Conservation (phyloP, 1,140 invertebrate species). For the Plodia interpunctella region DNA sequence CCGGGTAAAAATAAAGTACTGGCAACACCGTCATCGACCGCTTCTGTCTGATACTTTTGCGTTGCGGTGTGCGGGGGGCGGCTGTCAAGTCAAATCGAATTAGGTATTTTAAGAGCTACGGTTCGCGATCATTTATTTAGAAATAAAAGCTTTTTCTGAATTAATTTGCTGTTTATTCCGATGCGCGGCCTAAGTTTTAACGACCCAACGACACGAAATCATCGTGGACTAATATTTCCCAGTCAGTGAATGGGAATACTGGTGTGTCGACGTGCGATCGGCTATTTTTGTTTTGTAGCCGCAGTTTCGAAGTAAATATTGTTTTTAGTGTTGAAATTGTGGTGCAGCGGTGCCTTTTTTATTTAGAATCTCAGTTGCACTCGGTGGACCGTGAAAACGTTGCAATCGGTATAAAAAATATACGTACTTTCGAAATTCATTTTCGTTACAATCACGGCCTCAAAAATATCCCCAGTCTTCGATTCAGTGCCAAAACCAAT, state of each 20-base stretch:
- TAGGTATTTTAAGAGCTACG: slow-evolving; percentile 42
- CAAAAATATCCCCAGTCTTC: slow-evolving; percentile 24
- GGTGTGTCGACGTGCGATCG: slow-evolving; percentile 19
- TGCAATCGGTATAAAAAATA: slow-evolving; percentile 34
- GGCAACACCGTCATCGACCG: slow-evolving; percentile 63
- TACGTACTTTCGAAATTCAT: slow-evolving; percentile 31
- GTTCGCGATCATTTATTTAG: slow-evolving; percentile 50
- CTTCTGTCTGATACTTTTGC: slow-evolving; percentile 24
- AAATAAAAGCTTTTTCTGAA: slow-evolving; percentile 53
- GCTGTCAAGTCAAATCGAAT: slow-evolving; percentile 70
- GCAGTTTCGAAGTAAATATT: slow-evolving; percentile 64
- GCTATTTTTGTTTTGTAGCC: slow-evolving; percentile 69
- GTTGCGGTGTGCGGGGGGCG: slow-evolving; percentile 33
- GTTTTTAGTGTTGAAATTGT: slow-evolving; percentile 63
- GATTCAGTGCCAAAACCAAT: slow-evolving; percentile 33
- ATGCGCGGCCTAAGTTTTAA: slow-evolving; percentile 29
- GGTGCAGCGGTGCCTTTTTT: slow-evolving; percentile 42
- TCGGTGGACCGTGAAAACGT: slow-evolving; percentile 39
- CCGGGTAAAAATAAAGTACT: slow-evolving; percentile 13
- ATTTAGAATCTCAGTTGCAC: slow-evolving; percentile 21
- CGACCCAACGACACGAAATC: slow-evolving; percentile 28
- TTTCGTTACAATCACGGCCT: slow-evolving; percentile 27
- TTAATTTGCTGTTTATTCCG: slow-evolving; percentile 45
- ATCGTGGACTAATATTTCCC: slow-evolving; percentile 6
- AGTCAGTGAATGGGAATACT: slow-evolving; percentile 9